Evolutionary conservation across 1,140 invertebrate genomes (phyloP).

Genomic region (Tigriopus japonicus): DNA sequence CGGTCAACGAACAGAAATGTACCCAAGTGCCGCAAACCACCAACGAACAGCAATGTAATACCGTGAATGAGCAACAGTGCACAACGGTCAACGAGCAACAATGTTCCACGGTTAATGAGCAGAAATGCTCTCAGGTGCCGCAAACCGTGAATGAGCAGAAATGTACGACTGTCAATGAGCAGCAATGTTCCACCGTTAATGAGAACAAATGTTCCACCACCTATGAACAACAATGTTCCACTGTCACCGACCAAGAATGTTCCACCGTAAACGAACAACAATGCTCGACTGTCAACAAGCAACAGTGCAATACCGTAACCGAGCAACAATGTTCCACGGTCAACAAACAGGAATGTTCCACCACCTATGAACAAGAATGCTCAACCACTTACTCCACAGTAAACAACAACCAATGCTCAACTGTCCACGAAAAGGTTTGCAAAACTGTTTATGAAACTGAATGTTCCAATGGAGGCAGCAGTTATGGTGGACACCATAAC

Average conservation of each 20-base stretch:
- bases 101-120: slow-evolving; percentile 11
- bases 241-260: slow-evolving; percentile 10
- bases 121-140: background rate
- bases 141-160: slow-evolving; percentile 13
- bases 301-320: background rate
- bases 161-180: slow-evolving; percentile 8
- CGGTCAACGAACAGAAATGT: slow-evolving; percentile 12
- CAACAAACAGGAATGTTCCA: slow-evolving; percentile 2
- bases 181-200: slow-evolving; percentile 5
- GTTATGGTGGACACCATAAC: too few species aligned
- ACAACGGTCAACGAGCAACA: slow-evolving; percentile 8
- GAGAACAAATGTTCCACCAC: slow-evolving; percentile 3
- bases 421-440: slow-evolving; percentile 1
- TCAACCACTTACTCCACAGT: background rate
- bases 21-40: background rate
- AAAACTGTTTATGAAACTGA: slow-evolving; percentile 1
- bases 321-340: slow-evolving; percentile 1
- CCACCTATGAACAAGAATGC: slow-evolving; percentile 6
- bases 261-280: slow-evolving; percentile 14
- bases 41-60: slow-evolving; percentile 9
- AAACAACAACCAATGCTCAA: background rate
- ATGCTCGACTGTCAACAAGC: background rate
- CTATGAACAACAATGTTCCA: slow-evolving; percentile 12
- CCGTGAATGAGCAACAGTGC: slow-evolving; percentile 9
- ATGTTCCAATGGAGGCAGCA: background rate